Percentiles rank a stretch among this genome's conserved stretches.
These are phyloP conservation scores for Lindbergichthys nudifrons DNA, from an alignment of 2,797 vertebrate species.

Conservation along the genomic window DNA sequence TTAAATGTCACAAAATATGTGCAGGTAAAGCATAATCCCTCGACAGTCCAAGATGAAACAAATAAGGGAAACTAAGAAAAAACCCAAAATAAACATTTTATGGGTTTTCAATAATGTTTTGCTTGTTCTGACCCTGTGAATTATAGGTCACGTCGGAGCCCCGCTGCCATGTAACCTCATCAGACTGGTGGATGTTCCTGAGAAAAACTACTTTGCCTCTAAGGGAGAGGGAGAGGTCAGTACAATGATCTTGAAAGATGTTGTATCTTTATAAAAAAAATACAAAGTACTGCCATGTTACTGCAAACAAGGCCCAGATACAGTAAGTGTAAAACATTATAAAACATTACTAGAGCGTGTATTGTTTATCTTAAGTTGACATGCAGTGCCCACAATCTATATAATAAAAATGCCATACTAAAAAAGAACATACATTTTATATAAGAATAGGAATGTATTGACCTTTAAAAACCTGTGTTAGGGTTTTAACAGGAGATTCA, in stretches of 20 bases:
- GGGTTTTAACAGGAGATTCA: background rate
- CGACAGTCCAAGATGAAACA: background rate
- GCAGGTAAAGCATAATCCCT: background rate
- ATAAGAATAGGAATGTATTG: background rate
- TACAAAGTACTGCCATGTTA: background rate
- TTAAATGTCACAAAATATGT: background rate
- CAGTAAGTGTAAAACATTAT: background rate
- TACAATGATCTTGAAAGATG: background rate
- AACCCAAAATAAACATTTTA: background rate
- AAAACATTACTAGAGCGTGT: background rate
- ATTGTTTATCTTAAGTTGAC: background rate
- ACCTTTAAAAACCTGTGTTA: background rate
- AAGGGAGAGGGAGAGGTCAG: slow-evolving; percentile 97
- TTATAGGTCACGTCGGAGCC: slow-evolving; percentile 94
- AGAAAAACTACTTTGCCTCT: slow-evolving; percentile 96
- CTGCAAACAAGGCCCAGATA: background rate
- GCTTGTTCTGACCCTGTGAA: background rate
- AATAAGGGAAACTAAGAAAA: background rate
- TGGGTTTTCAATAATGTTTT: slow-evolving; percentile 11
- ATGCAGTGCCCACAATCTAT: background rate
- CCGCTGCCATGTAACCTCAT: slow-evolving; percentile 97
- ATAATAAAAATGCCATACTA: background rate
- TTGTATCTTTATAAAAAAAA: no score
- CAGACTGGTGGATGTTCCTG: slow-evolving; percentile 93
- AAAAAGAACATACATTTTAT: background rate